phyloP scores from a whole-genome alignment of 2,888 invertebrate species.

The Ariolimax columbianus region DNA sequence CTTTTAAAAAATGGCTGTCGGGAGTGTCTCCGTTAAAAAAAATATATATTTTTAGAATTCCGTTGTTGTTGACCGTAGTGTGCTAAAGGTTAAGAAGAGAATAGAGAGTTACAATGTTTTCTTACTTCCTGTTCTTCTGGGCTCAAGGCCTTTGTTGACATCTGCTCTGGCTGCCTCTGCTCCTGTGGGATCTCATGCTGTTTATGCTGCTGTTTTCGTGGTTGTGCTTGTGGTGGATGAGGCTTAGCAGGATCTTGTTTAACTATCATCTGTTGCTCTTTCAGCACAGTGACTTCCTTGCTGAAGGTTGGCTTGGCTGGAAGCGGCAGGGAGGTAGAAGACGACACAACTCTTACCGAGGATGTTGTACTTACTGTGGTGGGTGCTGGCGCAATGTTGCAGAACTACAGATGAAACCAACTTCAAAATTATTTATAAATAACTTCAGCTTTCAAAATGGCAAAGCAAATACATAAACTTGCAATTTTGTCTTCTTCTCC shows the following conservation, averaged over 20 bases:
- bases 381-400: conserved; percentile 49
- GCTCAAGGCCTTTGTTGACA: neutral
- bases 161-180: neutral
- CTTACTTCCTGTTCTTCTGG: conserved; percentile 39
- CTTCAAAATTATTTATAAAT: neutral
- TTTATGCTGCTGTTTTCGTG: conserved; percentile 19
- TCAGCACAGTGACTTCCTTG: neutral
- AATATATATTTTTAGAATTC: too few relatives aligned
- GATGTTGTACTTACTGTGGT: neutral
- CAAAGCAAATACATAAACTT: neutral
- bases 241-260: conserved; percentile 12
- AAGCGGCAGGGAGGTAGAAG: neutral
- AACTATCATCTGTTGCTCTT: neutral
- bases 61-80: too few relatives aligned
- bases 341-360: neutral
- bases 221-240: conserved; percentile 8
- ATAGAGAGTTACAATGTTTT: neutral
- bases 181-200: neutral
- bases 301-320: neutral
- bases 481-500: too few relatives aligned
- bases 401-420: conserved; percentile 29
- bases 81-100: too few relatives aligned
- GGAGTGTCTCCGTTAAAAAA: too few relatives aligned
- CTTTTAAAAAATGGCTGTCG: too few relatives aligned
- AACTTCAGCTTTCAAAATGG: neutral